Base-by-base conservation (phyloP, 2,113 vertebrate genomes). In the Sula dactylatra region DNA sequence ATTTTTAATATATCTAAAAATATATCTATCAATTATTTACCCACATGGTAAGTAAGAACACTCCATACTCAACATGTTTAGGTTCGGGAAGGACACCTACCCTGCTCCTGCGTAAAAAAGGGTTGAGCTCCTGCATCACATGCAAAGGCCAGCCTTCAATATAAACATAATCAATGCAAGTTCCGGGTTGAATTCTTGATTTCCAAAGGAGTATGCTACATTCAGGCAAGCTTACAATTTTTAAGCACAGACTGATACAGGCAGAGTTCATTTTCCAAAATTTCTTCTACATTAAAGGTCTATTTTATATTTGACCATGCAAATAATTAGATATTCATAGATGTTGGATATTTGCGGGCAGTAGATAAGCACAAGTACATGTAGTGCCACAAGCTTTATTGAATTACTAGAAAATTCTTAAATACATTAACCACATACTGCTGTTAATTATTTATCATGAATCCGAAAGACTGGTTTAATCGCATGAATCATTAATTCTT, bases 401-500 rank as follows among this genome's bases (percentile, higher is more conserved):
- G 77, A 84, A 71, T 93, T 70, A 70, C 82, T 31, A 55, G 40
- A 93, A 92, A 93, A 86, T 76, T 94, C 34, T 85, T 84, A 78
- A 93, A 88, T 64, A 90, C 45, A 81, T 91, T 82, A 91, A 90
- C 66, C 69, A 87, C 52, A 62, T 45, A 79, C 72, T 80, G 49
- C 91, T 92, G 73, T 11, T 31, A 84, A 91, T 90, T 94, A 79
- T 91, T 92, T 79, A 95, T 69, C 49, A 91, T 59, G 22, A 40
- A 91, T 82, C 89, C 81, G 73, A 93, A 78, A 29, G 32, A 65
- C 29, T 31, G 5, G 17, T 94, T 87, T 80, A 84, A 82, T 84
- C 25, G 55, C 52, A 82, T 15, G 34, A 84, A 84, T 58, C 13
- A 95, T 50, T 86, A 80, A 80, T 70, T 78, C 36, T 61, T 69